Evolutionary conservation across 2,113 vertebrate genomes (phyloP), one percentile per base, ranked within the genome.

Genomic region (Hippolais icterina): DNA sequence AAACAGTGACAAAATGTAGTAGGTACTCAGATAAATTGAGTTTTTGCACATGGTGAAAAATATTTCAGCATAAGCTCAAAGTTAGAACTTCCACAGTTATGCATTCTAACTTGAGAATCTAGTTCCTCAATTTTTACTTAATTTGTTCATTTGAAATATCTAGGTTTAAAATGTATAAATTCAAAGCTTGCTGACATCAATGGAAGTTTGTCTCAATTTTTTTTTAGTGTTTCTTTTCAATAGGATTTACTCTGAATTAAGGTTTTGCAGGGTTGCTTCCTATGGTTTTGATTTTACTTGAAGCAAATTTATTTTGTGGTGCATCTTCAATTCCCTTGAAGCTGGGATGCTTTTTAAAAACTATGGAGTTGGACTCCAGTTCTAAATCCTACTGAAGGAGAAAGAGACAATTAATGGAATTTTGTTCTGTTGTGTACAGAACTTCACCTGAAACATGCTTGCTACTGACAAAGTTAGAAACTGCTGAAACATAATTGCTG

Each of bases 21-120:
- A 70, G 69, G 78, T 75, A 41, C 27, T 72, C 8, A 49, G 50
- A 75, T 80, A 92, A 82, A 94, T 84, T 29, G 35, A 86, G 33
- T 14, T 41, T 0, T 2, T 1, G 2, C 13, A 50, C 23, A 54
- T 49, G 0, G 1, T 64, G 60, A 79, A 50, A 87, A 75, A 37
- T 29, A 64, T 15, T 29, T 90, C 33, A 41, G 11, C 12, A 15
- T 56, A 35, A 92, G 5, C 9, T 79, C 33, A 50, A 72, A 90
- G 15, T 37, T 70, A 71, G 25, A 54, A 42, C 14, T n/a, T 42
- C 59, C 11, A 31, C 11, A 22, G 9, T 9, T 41, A 71, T 90
- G 14, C 29, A 57, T 79, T 87, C 14, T 44, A 60, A 76, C 31
- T 14, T 39, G 57, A 85, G 15, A 76, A 35, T 35, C 35, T 42